These are phyloP conservation scores for Invenusta paracnida DNA, from an alignment of 2,888 invertebrate species.

Conservation along the genomic window DNA sequence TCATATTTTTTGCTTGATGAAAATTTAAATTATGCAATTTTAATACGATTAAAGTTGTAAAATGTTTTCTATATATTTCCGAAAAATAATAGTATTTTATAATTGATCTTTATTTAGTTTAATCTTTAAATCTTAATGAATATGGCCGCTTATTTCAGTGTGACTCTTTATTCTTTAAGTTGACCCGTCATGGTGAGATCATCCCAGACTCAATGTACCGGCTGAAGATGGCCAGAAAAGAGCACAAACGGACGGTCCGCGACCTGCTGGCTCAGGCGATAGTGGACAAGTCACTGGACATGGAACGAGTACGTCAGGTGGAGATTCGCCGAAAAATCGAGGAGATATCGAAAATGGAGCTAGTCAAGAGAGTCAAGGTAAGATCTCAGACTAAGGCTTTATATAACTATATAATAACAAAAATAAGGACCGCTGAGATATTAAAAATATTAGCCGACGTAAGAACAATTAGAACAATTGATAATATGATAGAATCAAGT, in stretches of 20 bases:
- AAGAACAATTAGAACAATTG: too few species aligned
- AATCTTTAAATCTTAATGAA: too few species aligned
- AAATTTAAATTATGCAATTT: too few species aligned
- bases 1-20: too few species aligned
- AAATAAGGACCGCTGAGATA: too few species aligned
- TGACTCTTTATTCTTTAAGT: conserved; percentile 51
- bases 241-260: conserved; percentile 59
- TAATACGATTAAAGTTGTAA: too few species aligned
- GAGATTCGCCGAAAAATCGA: conserved; percentile 57
- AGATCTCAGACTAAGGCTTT: conserved; percentile 45
- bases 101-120: too few species aligned
- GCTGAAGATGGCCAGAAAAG: conserved; percentile 55
- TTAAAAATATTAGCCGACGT: too few species aligned
- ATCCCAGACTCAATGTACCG: conserved; percentile 57
- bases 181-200: conserved; percentile 54
- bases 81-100: too few species aligned
- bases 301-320: conserved; percentile 55
- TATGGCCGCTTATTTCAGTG: too few species aligned
- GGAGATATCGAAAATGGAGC: conserved; percentile 59
- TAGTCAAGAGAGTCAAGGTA: conserved; percentile 58
- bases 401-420: not conserved
- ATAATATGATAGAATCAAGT: too few species aligned
- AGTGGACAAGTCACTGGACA: conserved; percentile 58
- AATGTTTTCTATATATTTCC: too few species aligned
- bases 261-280: conserved; percentile 60